Evolutionary conservation across 1,140 invertebrate species (phyloP), one percentile per base, ranked within the genome.

Genomic region (Bombus waltoni): DNA sequence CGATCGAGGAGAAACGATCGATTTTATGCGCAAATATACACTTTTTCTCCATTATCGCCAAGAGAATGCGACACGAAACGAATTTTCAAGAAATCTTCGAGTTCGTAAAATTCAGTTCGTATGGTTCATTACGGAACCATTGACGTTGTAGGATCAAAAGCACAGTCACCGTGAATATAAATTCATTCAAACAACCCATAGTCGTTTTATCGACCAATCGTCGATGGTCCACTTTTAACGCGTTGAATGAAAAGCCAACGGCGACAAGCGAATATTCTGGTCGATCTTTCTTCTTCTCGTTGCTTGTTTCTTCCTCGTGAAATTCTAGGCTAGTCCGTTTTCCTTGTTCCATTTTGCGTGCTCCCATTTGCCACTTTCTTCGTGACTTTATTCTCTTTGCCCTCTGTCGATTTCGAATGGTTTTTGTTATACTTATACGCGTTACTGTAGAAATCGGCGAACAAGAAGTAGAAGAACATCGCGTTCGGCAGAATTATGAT

Each of bases 401-500:
- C 8, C 32, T 75, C 84, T 77, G 80, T 40, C 76, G 83, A 71
- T 1, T 62, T 68, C 8, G 57, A 38, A 0, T 76, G 28, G 11
- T 57, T 89, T 70, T 68, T 85, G 32, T 18, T 13, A 5, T 80
- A 3, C 18, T 35, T 76, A 59, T 98, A 98, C 0, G 97, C 96
- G 91, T 97, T 97, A 83, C 96, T 97, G 92, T 98, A 98, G 94
- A 98, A 98, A 90, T 98, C 97, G 77, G 96, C 96, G 94, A 98
- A 98, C 38, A 98, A 94, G 90, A 97, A 97, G 91, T 97, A 98
- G 95, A 98, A 98, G 95, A 98, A 97, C 25, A 97, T 96, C 25
- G 97, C 97, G 92, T 98, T 98, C 6, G 97, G 97, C n/a, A 98
- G 94, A 28, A 97, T 97, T 74, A 98, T 96, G 87, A 97, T 95